phyloP scores from a whole-genome alignment of 1,140 invertebrate genomes.

The Pogonomyrmex californicus region DNA sequence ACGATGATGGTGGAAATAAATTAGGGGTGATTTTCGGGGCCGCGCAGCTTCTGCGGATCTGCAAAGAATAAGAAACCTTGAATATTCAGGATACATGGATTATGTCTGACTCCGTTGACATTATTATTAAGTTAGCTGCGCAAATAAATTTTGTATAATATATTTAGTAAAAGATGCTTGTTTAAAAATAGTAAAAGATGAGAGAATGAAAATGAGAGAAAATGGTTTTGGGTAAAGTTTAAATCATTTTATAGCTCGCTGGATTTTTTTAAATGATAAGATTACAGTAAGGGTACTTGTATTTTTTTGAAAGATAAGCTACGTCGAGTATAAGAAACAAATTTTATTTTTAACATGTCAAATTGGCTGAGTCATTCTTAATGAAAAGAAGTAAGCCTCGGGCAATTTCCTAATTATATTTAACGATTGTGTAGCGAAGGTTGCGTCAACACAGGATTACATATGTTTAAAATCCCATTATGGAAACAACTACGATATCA shows the following conservation, averaged over 20 bases:
- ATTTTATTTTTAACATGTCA: not conserved
- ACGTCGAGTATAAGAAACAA: not conserved
- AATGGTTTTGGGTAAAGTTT: not conserved
- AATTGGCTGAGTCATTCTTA: constrained; percentile 30
- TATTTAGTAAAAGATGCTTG: not conserved
- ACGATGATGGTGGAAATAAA: constrained; percentile 47
- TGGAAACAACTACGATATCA: not conserved
- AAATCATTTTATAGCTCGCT: not conserved
- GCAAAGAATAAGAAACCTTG: not conserved
- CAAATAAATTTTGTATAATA: not conserved
- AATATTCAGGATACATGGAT: not conserved
- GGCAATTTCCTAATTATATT: constrained; percentile 1
- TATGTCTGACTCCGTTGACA: not conserved
- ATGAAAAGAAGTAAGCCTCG: constrained; percentile 17
- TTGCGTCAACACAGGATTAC: constrained; percentile 34
- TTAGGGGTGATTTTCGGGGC: constrained; percentile 32
- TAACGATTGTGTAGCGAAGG: constrained; percentile 30
- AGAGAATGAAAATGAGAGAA: not conserved
- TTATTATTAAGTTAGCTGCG: not conserved
- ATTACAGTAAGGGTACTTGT: not conserved
- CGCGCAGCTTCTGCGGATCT: not conserved
- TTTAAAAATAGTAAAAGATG: not conserved
- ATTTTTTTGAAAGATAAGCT: not conserved
- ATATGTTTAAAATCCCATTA: constrained; percentile 40
- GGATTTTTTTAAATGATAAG: not conserved